These are phyloP conservation scores for Acrocyrtus sp. DNA, from an alignment of 2,888 invertebrate genomes.

Conservation along the genomic window DNA sequence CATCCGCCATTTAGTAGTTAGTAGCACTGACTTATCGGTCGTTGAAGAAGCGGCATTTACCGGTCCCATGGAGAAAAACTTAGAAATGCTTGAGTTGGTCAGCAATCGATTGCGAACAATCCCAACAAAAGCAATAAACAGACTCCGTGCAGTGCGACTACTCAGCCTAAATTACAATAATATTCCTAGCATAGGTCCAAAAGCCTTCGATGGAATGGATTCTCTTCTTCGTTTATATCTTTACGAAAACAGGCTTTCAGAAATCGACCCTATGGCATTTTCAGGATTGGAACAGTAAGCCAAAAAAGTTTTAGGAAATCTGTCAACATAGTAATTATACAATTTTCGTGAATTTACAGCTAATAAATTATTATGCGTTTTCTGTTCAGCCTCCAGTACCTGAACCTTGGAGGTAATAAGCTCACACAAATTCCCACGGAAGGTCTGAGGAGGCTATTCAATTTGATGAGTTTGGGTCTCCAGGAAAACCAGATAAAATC, in stretches of 20 bases:
- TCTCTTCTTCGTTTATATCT: constrained; percentile 87
- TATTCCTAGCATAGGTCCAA: constrained; percentile 80
- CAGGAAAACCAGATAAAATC: constrained; percentile 84
- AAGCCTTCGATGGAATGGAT: constrained; percentile 87
- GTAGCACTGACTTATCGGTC: constrained; percentile 85
- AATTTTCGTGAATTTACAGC: no score
- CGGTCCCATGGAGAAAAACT: constrained; percentile 77
- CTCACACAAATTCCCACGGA: constrained; percentile 81
- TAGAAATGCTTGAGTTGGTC: constrained; percentile 89
- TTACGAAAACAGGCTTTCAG: constrained; percentile 85
- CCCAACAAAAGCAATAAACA: constrained; percentile 82
- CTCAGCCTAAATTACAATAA: constrained; percentile 90
- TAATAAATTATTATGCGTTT: no score
- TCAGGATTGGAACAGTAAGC: constrained; percentile 75
- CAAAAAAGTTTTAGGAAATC: no score
- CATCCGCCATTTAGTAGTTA: constrained; percentile 87
- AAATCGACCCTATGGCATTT: constrained; percentile 84
- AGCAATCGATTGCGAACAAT: constrained; percentile 84
- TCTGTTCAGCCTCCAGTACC: constrained; percentile 68
- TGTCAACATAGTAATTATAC: no score
- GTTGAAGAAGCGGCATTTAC: constrained; percentile 88
- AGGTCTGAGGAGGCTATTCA: constrained; percentile 81
- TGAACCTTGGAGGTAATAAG: constrained; percentile 88
- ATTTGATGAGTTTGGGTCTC: constrained; percentile 85
- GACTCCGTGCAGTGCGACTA: constrained; percentile 84